phyloP scores from a whole-genome alignment of 2,888 invertebrate genomes.

The Eledona agricola region DNA sequence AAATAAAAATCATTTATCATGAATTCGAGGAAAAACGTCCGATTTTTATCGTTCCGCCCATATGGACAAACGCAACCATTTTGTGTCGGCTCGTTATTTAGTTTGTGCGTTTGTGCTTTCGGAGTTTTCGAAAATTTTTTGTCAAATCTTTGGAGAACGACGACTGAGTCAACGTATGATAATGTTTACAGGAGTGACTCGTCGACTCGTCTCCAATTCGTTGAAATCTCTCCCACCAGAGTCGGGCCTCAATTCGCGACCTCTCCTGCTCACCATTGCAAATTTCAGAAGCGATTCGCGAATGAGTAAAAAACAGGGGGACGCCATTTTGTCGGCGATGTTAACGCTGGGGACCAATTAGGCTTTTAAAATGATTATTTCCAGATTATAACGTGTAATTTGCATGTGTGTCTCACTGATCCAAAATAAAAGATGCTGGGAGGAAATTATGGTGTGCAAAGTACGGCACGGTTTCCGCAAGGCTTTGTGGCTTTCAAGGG shows the following conservation, averaged over 20 bases:
- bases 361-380: not conserved
- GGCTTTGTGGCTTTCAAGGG: conserved; percentile 15
- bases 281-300: conserved; percentile 44
- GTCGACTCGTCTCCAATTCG: conserved; percentile 27
- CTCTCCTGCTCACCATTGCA: conserved; percentile 42
- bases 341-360: conserved; percentile 2
- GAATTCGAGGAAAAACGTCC: conserved; percentile 17
- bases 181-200: conserved; percentile 30
- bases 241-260: conserved; percentile 25
- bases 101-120: not conserved
- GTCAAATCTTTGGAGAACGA: conserved; percentile 18
- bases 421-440: not conserved
- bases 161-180: conserved; percentile 9
- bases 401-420: not conserved
- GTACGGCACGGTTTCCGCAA: conserved; percentile 10
- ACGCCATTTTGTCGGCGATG: conserved; percentile 55
- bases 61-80: not conserved
- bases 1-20: conserved; percentile 29
- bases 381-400: conserved; percentile 13
- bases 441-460: conserved; percentile 11
- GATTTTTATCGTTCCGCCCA: conserved; percentile 10
- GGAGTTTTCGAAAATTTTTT: conserved; percentile 3
- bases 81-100: too few species aligned
- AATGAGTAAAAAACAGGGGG: conserved; percentile 50
- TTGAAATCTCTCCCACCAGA: conserved; percentile 24